Conservation (phyloP, 2,113 vertebrate species). For the Daubentonia madagascariensis region DNA sequence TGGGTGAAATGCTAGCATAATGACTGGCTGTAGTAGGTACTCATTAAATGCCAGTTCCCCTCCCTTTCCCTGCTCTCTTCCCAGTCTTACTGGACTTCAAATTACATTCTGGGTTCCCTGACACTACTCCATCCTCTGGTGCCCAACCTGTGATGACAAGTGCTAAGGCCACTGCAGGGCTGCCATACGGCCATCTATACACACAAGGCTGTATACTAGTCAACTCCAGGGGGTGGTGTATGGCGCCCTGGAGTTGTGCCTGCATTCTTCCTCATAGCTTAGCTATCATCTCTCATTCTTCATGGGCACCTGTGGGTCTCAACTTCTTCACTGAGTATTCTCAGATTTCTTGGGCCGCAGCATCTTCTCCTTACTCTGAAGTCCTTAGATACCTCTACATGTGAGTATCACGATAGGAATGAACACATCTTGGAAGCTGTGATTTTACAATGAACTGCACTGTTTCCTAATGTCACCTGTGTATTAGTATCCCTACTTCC, state of each 20-base stretch:
- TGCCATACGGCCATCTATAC: too few relatives aligned
- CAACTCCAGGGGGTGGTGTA: not conserved
- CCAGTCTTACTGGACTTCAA: not conserved
- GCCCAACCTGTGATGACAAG: accelerated
- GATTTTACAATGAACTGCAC: not conserved
- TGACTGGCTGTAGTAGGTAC: accelerated
- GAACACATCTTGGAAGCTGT: not conserved
- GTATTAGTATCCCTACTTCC: not conserved
- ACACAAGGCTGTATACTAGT: not conserved
- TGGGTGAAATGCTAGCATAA: not conserved
- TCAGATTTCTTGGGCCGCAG: not conserved
- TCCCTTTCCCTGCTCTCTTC: not conserved
- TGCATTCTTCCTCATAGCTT: not conserved
- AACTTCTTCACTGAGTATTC: not conserved
- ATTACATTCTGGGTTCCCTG: not conserved
- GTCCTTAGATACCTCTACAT: not conserved
- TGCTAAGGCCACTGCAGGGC: not conserved
- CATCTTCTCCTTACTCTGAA: not conserved
- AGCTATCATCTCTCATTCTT: not conserved
- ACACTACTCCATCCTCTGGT: not conserved
- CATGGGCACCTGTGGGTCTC: not conserved
- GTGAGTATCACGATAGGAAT: not conserved
- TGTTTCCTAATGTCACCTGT: not conserved
- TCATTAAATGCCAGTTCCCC: not conserved
- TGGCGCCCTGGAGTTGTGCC: not conserved